These are phyloP conservation scores for Brachynemurus nebulosus DNA, from an alignment of 2,888 invertebrate genomes.

Conservation along the genomic window DNA sequence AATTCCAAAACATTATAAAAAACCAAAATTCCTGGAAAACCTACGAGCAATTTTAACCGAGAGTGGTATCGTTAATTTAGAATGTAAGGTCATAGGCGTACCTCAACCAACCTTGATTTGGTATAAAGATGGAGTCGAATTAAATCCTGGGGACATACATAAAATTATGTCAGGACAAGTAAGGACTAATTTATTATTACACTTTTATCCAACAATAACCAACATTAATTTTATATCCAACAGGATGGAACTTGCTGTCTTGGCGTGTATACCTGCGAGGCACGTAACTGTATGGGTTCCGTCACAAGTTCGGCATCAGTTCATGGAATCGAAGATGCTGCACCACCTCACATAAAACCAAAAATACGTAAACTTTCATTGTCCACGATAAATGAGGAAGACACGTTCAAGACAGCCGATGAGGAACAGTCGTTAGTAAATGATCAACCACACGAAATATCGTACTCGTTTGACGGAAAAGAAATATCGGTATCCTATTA, in stretches of 20 bases:
- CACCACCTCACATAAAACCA: slow-evolving; percentile 36
- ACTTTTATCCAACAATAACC: not conserved
- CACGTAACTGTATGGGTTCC: slow-evolving; percentile 81
- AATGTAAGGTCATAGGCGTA: slow-evolving; percentile 85
- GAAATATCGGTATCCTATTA: slow-evolving; percentile 83
- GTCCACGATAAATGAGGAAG: slow-evolving; percentile 82
- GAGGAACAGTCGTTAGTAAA: slow-evolving; percentile 43
- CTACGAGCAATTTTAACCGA: slow-evolving; percentile 73
- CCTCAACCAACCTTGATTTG: slow-evolving; percentile 82
- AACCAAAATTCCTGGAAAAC: slow-evolving; percentile 74
- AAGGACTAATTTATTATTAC: slow-evolving; percentile 8
- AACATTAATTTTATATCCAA: slow-evolving; percentile 8
- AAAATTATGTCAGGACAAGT: slow-evolving; percentile 73
- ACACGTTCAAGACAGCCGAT: slow-evolving; percentile 34
- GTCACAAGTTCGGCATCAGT: slow-evolving; percentile 80
- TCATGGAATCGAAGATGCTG: slow-evolving; percentile 70
- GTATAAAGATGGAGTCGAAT: slow-evolving; percentile 82
- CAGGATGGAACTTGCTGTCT: slow-evolving; percentile 75
- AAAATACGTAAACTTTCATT: slow-evolving; percentile 52
- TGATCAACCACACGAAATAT: slow-evolving; percentile 74
- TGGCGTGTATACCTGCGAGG: slow-evolving; percentile 84
- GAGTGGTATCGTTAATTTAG: slow-evolving; percentile 80
- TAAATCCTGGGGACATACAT: slow-evolving; percentile 85
- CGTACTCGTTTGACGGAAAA: slow-evolving; percentile 83
- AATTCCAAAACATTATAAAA: slow-evolving; percentile 80